phyloP scores from a whole-genome alignment of 1,140 invertebrate genomes.

The Hetaerina americana region DNA sequence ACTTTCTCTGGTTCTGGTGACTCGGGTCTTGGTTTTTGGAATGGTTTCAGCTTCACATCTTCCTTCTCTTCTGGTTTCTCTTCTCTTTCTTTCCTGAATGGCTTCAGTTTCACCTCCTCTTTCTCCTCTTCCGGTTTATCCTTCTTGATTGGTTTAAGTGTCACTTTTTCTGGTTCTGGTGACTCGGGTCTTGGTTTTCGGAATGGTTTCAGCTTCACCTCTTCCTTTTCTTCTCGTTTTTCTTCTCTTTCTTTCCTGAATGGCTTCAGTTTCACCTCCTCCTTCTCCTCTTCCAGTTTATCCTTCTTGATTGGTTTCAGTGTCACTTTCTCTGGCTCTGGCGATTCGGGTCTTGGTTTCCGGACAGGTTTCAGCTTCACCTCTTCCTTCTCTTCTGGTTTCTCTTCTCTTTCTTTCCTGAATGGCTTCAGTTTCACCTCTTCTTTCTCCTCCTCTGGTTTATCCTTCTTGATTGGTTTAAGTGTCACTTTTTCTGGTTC shows the following conservation, averaged over 20 bases:
- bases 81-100: neutral
- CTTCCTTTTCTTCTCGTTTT: neutral
- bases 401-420: slow-evolving; percentile 14
- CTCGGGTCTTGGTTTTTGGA: slow-evolving; percentile 6
- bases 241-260: neutral
- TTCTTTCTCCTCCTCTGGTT: slow-evolving; percentile 20
- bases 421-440: slow-evolving; percentile 27
- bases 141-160: neutral
- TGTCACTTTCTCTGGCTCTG: neutral
- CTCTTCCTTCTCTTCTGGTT: slow-evolving; percentile 15
- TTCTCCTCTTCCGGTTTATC: neutral
- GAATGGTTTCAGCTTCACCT: neutral
- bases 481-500: slow-evolving; percentile 13
- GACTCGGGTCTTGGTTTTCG: no score
- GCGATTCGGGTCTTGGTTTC: slow-evolving; percentile 9
- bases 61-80: neutral
- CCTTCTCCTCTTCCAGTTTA: slow-evolving; percentile 11
- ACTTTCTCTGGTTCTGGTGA: slow-evolving; percentile 15
- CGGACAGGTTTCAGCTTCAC: slow-evolving; percentile 14
- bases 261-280: slow-evolving; percentile 7
- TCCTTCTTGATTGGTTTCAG: slow-evolving; percentile 10
- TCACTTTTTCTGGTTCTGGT: neutral
- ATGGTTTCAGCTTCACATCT: neutral
- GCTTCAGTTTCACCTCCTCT: neutral
- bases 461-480: slow-evolving; percentile 8